phyloP scores from a whole-genome alignment of 2,888 invertebrate genomes.

The Megaustenia siamemsis region DNA sequence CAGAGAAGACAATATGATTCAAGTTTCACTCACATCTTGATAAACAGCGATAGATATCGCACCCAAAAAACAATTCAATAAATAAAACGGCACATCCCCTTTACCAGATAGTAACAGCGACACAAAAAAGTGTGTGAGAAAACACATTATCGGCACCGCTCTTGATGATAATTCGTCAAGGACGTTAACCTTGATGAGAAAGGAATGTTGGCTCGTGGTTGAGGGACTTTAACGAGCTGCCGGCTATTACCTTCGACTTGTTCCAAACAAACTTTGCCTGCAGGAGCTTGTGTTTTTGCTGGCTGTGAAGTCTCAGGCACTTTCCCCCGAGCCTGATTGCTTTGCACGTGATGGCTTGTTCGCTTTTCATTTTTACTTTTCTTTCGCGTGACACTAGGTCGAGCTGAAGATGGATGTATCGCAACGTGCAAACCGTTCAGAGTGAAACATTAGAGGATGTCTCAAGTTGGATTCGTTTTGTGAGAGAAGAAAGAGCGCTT shows the following conservation, averaged over 20 bases:
- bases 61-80: too few relatives aligned
- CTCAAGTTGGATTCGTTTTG: neutral
- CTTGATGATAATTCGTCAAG: neutral
- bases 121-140: too few relatives aligned
- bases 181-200: neutral
- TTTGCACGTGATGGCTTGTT: conserved; percentile 16
- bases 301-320: conserved; percentile 18
- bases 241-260: conserved; percentile 17
- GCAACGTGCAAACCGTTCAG: neutral
- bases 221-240: conserved; percentile 7
- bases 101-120: too few relatives aligned
- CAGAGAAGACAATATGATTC: too few relatives aligned
- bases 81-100: too few relatives aligned
- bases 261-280: conserved; percentile 27
- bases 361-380: neutral
- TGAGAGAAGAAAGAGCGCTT: neutral
- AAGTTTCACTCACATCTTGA: too few relatives aligned
- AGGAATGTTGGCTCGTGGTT: conserved; percentile 14
- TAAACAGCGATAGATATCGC: too few relatives aligned
- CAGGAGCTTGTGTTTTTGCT: conserved; percentile 13
- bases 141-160: neutral
- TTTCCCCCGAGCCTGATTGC: neutral
- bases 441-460: conserved; percentile 10
- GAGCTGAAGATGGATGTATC: conserved; percentile 22
- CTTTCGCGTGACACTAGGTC: neutral